Evolutionary conservation across 2,113 vertebrate species (phyloP).

Genomic region (Poeciliopsis occidentalis): DNA sequence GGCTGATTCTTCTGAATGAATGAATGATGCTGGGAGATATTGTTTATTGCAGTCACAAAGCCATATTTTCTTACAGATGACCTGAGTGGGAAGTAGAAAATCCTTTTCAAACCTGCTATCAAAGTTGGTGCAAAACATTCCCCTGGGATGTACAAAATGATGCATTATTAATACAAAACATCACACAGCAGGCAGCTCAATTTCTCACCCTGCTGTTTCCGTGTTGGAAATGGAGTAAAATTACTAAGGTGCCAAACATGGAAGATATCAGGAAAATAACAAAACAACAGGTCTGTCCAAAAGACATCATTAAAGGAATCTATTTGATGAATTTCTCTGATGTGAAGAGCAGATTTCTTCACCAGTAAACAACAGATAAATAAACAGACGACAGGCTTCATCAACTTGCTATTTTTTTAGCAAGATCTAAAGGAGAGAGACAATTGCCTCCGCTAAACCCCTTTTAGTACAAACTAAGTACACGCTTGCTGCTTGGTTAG

Average conservation of each 20-base stretch:
- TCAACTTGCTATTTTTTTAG: constrained; percentile 4
- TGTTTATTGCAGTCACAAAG: no score
- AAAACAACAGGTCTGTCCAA: constrained; percentile 9
- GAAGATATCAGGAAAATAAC: neutral
- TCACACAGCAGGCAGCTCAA: neutral
- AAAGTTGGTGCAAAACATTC: no score
- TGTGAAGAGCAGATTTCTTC: constrained; percentile 12
- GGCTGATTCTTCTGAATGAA: no score
- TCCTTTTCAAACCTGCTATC: no score
- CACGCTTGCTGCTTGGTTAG: no score
- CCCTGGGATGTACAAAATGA: no score
- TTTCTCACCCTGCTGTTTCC: neutral
- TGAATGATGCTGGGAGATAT: no score
- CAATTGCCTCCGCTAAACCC: no score
- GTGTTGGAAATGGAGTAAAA: neutral
- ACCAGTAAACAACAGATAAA: constrained; percentile 31
- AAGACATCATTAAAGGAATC: constrained; percentile 25
- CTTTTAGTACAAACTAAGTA: no score
- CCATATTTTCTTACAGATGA: no score
- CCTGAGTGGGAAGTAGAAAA: no score
- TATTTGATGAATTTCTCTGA: constrained; percentile 24
- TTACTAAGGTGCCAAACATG: neutral
- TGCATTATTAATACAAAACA: neutral
- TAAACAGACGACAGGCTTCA: constrained; percentile 32
- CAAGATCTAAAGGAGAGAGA: no score